A percentile compares a stretch with the other conserved stretches of the same genome.
Conservation (phyloP, 2,797 vertebrate genomes). For the Apodemus agrarius region DNA sequence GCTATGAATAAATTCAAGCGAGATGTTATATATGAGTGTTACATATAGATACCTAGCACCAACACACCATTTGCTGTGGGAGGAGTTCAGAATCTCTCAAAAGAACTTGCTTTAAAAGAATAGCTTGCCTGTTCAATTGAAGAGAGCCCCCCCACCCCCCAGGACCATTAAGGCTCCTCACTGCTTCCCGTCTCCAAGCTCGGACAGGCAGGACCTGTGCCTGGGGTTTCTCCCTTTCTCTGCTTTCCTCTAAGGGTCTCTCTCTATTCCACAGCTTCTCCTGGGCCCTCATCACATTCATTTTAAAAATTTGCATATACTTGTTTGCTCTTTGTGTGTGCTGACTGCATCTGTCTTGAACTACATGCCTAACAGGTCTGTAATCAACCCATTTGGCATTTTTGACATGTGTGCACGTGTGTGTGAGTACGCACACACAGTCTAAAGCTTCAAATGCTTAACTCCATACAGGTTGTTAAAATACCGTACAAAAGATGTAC, state of each 20-base stretch:
- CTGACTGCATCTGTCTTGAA: neutral
- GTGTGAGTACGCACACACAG: no score
- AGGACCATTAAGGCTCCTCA: neutral
- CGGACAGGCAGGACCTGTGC: neutral
- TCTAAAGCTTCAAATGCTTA: neutral
- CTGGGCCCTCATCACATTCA: neutral
- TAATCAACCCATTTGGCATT: neutral
- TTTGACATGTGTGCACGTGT: neutral
- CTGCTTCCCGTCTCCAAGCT: neutral
- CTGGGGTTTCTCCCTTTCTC: neutral
- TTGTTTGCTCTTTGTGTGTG: neutral
- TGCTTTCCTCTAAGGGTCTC: neutral
- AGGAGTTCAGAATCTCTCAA: neutral
- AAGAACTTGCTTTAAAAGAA: neutral
- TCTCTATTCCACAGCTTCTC: neutral
- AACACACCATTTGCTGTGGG: neutral
- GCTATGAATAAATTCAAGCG: neutral
- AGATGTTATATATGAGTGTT: neutral
- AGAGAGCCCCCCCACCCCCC: neutral
- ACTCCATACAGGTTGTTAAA: neutral
- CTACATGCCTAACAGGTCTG: neutral
- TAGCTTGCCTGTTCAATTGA: neutral
- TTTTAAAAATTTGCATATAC: neutral
- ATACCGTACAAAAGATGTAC: neutral
- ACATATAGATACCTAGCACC: neutral